These are phyloP conservation scores for Pseudobourletiella spinata DNA, from an alignment of 1,140 invertebrate genomes.

Conservation along the genomic window DNA sequence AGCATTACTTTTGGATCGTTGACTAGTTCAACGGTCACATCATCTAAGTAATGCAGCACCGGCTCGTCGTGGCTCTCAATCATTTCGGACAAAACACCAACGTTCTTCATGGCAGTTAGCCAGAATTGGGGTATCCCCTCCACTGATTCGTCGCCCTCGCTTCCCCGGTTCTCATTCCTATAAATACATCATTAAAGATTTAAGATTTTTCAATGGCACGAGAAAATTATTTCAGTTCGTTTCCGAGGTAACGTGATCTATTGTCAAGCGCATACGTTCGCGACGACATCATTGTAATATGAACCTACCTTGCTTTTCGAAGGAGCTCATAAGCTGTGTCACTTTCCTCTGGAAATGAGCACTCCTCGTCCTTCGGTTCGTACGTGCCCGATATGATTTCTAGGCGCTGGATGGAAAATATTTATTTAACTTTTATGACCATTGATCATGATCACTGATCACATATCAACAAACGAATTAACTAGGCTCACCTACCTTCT, in stretches of 20 bases:
- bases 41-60: constrained; percentile 78
- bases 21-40: constrained; percentile 74
- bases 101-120: constrained; percentile 92
- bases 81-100: constrained; percentile 79
- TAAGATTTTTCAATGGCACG: constrained; percentile 52
- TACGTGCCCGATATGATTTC: constrained; percentile 65
- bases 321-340: constrained; percentile 60
- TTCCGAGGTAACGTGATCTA: too few relatives aligned
- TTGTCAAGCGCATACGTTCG: too few relatives aligned
- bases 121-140: constrained; percentile 89
- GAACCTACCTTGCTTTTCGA: constrained; percentile 47
- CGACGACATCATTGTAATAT: constrained; percentile 51
- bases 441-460: not conserved
- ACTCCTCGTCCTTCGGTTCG: constrained; percentile 82
- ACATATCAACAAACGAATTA: too few relatives aligned
- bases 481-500: not conserved
- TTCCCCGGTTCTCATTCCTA: not conserved
- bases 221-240: too few relatives aligned
- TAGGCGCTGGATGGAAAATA: constrained; percentile 47
- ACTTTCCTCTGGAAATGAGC: constrained; percentile 56
- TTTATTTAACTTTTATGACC: not conserved
- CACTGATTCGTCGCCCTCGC: not conserved
- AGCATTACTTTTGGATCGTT: constrained; percentile 42
- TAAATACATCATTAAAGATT: constrained; percentile 37
- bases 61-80: constrained; percentile 90